Conservation (phyloP, 1,140 invertebrate species). For the Mizuhopecten yessoensis region DNA sequence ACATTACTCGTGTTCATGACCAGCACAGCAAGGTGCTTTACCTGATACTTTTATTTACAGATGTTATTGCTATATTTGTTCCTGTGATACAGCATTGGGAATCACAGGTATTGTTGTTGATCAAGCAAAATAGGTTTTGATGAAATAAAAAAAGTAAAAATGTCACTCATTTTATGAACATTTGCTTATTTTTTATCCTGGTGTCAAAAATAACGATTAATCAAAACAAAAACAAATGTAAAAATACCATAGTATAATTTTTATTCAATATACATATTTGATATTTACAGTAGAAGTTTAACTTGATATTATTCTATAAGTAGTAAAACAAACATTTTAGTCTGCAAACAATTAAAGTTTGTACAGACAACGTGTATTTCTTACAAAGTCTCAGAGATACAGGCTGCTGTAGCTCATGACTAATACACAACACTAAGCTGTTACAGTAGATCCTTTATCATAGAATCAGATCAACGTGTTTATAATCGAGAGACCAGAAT, state of each 20-base stretch:
- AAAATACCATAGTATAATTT: no score
- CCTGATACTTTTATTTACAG: no score
- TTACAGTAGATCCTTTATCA: no score
- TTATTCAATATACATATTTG: no score
- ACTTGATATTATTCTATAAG: background rate
- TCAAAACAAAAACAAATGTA: no score
- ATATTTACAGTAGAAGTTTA: background rate
- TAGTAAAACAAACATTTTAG: background rate
- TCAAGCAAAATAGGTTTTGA: background rate
- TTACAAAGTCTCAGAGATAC: background rate
- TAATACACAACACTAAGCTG: background rate
- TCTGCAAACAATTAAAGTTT: background rate
- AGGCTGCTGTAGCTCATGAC: background rate
- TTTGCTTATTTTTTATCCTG: no score
- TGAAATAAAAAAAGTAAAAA: slow-evolving; percentile 10
- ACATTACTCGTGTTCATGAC: background rate
- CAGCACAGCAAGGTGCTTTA: background rate
- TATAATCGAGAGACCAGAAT: no score
- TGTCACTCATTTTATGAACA: no score
- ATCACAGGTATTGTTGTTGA: background rate
- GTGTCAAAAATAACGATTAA: no score
- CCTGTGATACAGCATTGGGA: background rate
- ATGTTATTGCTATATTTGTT: background rate
- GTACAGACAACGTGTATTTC: background rate
- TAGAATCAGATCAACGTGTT: no score